These are phyloP conservation scores for Itoplectis maculator DNA, from an alignment of 2,888 invertebrate genomes.

Conservation along the genomic window DNA sequence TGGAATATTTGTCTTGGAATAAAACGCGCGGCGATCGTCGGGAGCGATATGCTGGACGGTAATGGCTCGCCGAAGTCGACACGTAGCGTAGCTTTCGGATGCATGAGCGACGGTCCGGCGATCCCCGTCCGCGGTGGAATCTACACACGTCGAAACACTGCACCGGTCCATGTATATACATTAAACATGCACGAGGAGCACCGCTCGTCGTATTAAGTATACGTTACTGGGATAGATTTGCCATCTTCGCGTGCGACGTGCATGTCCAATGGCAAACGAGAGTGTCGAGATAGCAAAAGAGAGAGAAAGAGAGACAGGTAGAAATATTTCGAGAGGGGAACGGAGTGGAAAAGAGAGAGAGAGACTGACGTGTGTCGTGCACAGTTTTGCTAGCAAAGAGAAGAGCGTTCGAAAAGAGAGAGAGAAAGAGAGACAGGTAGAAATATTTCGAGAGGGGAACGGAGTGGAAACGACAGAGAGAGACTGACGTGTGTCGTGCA, in stretches of 20 bases:
- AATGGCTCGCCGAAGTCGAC: constrained; percentile 7
- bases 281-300: not conserved
- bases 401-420: no score
- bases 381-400: constrained; percentile 11
- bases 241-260: constrained; percentile 49
- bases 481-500: not conserved
- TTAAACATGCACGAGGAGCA: constrained; percentile 36
- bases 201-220: constrained; percentile 36
- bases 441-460: not conserved
- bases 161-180: constrained; percentile 22
- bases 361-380: not conserved
- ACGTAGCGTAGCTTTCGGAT: constrained; percentile 15
- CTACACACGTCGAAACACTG: constrained; percentile 17
- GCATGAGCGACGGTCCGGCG: not conserved
- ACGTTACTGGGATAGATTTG: constrained; percentile 44
- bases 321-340: not conserved
- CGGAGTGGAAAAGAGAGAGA: no score
- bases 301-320: not conserved
- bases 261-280: constrained; percentile 10
- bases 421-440: not conserved
- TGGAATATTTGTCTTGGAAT: not conserved
- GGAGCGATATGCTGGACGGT: not conserved
- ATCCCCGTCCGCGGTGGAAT: constrained; percentile 31
- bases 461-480: not conserved
- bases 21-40: not conserved